Conservation (phyloP, 2,113 vertebrate species). For the Coturnix japonica region DNA sequence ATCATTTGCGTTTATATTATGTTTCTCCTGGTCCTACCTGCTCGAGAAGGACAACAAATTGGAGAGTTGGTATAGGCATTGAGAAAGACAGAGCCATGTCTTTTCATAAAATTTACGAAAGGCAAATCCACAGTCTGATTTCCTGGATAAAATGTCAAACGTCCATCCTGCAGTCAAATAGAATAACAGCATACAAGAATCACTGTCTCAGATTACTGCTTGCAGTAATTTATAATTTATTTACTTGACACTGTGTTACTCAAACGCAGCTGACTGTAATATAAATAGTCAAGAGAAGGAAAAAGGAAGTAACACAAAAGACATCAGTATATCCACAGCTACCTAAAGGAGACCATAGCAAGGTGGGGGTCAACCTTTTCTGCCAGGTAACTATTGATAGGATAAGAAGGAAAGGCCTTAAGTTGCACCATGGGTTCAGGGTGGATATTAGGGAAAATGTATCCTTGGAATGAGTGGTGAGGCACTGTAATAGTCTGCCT, state of each 20-base stretch:
- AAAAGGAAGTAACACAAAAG: not conserved
- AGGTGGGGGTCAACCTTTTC: not conserved
- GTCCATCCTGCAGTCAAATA: conserved; percentile 87
- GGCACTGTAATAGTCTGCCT: not conserved
- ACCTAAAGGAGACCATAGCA: not conserved
- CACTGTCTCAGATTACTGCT: not conserved
- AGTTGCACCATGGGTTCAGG: not conserved
- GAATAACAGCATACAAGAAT: not conserved
- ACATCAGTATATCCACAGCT: not conserved
- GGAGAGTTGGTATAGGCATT: conserved; percentile 96
- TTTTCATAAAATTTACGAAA: conserved; percentile 85
- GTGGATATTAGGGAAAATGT: not conserved
- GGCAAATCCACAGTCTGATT: conserved; percentile 88
- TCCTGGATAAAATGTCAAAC: conserved; percentile 87
- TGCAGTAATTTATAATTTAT: not conserved
- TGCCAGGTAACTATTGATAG: not conserved
- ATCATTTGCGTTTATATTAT: not conserved
- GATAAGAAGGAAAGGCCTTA: not conserved
- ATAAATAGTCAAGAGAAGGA: not conserved
- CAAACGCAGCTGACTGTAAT: not conserved
- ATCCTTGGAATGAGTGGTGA: not conserved
- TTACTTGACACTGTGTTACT: not conserved
- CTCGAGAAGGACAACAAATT: conserved; percentile 95
- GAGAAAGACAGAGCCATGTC: conserved; percentile 85
- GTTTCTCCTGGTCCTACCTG: conserved; percentile 80